Evolutionary conservation across 1,140 invertebrate genomes (phyloP).

Genomic region (Drosophila repletoides): DNA sequence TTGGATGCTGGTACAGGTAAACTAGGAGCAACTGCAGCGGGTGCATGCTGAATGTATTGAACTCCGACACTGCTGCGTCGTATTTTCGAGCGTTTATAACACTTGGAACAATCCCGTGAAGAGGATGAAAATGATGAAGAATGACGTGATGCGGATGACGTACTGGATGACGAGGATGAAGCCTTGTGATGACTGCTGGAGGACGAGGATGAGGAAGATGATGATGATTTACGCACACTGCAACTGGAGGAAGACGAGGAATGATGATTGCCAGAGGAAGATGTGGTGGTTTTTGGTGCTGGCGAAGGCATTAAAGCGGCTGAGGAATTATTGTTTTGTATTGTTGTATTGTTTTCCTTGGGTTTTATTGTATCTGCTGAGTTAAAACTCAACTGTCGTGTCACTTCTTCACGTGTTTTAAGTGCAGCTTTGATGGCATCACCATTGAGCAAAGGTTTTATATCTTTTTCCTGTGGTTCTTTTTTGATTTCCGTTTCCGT

Average conservation of each 20-base stretch:
- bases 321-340: conserved; percentile 15
- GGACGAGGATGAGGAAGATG: conserved; percentile 59
- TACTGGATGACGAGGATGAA: conserved; percentile 39
- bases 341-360: conserved; percentile 34
- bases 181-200: conserved; percentile 58
- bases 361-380: conserved; percentile 12
- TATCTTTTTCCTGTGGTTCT: conserved; percentile 27
- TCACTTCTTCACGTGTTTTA: conserved; percentile 73
- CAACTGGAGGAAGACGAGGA: conserved; percentile 60
- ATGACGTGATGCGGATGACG: conserved; percentile 60
- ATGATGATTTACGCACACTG: conserved; percentile 52
- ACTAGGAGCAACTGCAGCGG: conserved; percentile 62
- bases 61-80: conserved; percentile 86
- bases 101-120: conserved; percentile 84
- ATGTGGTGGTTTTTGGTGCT: conserved; percentile 46
- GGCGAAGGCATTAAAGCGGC: conserved; percentile 72
- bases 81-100: conserved; percentile 85
- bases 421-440: conserved; percentile 31
- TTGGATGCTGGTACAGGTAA: conserved; percentile 64
- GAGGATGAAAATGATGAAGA: conserved; percentile 65
- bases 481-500: conserved; percentile 61
- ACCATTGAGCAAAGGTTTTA: conserved; percentile 47
- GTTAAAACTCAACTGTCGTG: conserved; percentile 66
- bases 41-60: conserved; percentile 83
- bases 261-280: conserved; percentile 48